These are phyloP conservation scores for Digitonthophagus gazella DNA, from an alignment of 2,888 invertebrate species.

Conservation along the genomic window DNA sequence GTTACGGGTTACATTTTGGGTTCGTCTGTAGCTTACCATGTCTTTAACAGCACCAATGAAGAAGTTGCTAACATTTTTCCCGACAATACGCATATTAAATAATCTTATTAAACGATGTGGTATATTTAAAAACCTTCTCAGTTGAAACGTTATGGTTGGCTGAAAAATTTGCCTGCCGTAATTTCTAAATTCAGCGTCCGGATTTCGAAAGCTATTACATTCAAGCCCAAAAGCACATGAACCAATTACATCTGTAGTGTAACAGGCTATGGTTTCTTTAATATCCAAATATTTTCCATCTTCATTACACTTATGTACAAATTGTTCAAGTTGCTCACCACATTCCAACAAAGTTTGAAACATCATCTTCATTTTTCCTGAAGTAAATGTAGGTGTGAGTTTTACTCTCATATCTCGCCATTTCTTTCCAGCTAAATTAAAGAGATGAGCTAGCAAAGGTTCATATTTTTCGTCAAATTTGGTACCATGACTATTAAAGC, in stretches of 20 bases:
- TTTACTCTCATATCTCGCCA: constrained; percentile 2
- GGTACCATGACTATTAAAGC: background rate
- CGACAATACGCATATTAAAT: background rate
- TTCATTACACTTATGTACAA: background rate
- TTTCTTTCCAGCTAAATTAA: background rate
- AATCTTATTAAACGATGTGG: background rate
- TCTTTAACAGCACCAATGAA: constrained; percentile 33
- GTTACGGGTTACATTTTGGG: constrained; percentile 33
- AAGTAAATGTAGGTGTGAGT: constrained; percentile 22
- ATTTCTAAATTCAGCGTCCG: constrained; percentile 41
- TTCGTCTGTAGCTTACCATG: constrained; percentile 36
- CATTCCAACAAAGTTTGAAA: constrained; percentile 17
- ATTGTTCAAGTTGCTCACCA: background rate
- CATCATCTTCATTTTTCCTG: constrained; percentile 26
- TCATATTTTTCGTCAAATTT: background rate
- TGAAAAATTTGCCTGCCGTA: constrained; percentile 38
- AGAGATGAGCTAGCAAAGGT: background rate
- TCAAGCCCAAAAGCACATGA: constrained; percentile 48
- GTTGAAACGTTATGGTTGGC: background rate
- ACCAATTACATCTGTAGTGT: constrained; percentile 48
- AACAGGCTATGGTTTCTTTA: constrained; percentile 40
- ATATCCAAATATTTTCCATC: background rate
- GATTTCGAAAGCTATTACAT: constrained; percentile 42
- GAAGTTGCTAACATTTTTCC: background rate
- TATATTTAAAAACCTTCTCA: background rate